Evolutionary conservation across 37 sponge, comb jelly and placozoan genomes (phyloP).

Genomic region (Halichondria panicea): DNA sequence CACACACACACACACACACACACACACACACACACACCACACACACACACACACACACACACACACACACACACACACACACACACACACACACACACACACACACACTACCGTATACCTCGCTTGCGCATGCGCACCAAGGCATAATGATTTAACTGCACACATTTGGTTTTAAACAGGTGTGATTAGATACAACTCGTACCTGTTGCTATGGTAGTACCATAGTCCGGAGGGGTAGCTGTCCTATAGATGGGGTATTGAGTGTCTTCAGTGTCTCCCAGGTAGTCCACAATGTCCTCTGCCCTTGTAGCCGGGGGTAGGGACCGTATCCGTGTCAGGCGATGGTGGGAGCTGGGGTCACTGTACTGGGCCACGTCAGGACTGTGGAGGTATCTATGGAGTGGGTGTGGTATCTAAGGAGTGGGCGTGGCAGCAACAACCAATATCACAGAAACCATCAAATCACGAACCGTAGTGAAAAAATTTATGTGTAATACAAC

Average conservation of each 20-base stretch:
- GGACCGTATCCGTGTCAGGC: slow-evolving; percentile 26
- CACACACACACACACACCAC: too few relatives aligned
- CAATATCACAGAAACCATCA: too few relatives aligned
- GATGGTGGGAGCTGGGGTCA: slow-evolving; percentile 49
- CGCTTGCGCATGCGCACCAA: too few relatives aligned
- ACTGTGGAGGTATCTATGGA: slow-evolving; percentile 29
- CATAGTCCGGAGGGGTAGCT: slow-evolving; percentile 24
- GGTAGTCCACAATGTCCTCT: slow-evolving; percentile 1
- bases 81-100: too few relatives aligned
- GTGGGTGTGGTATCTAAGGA: too few relatives aligned
- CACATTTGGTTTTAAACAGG: not conserved
- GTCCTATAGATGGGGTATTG: slow-evolving; percentile 47
- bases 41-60: too few relatives aligned
- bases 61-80: too few relatives aligned
- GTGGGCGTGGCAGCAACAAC: not conserved
- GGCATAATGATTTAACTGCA: too few relatives aligned
- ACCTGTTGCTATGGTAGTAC: slow-evolving; percentile 34
- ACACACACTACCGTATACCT: too few relatives aligned
- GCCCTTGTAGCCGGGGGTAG: slow-evolving; percentile 11
- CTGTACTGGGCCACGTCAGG: slow-evolving; percentile 21
- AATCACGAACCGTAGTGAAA: not conserved
- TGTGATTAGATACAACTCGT: too few relatives aligned
- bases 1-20: slow-evolving; percentile 12
- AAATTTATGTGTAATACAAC: too few relatives aligned
- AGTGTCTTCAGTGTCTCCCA: slow-evolving; percentile 39